Evolutionary conservation across 2,797 vertebrate genomes (phyloP).

Genomic region (Apogon hyalosoma): DNA sequence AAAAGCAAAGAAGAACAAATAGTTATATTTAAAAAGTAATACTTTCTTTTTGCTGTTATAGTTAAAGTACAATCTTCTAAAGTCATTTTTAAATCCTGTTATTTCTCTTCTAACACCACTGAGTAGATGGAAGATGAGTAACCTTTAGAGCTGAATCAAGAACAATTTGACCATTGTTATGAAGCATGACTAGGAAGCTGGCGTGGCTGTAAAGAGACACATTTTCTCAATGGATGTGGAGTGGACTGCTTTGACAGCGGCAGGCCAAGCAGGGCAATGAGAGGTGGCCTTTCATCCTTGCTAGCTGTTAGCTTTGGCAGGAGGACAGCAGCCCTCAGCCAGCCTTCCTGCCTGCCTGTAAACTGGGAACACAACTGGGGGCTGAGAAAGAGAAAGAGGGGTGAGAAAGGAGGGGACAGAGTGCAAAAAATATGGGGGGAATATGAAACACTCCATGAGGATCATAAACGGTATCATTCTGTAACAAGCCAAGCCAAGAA

Average conservation of each 20-base stretch:
- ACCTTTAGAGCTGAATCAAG: conserved; percentile 10
- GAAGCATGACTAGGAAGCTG: conserved; percentile 20
- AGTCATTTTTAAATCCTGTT: too few species aligned
- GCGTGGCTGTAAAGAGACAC: conserved; percentile 25
- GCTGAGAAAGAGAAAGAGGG: conserved; percentile 18
- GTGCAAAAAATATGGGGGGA: conserved; percentile 15
- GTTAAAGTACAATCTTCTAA: too few species aligned
- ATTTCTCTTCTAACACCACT: conserved; percentile 7
- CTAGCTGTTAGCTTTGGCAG: conserved; percentile 78
- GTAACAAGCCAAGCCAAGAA: conserved; percentile 17
- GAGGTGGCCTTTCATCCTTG: conserved; percentile 72
- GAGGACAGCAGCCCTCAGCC: conserved; percentile 45
- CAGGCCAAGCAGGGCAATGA: conserved; percentile 60
- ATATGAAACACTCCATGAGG: conserved; percentile 31
- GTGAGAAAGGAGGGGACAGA: conserved; percentile 17
- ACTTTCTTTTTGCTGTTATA: too few species aligned
- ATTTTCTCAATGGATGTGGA: conserved; percentile 66
- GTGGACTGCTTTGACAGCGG: conserved; percentile 55
- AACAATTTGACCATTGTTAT: conserved; percentile 25
- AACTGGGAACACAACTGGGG: conserved; percentile 44
- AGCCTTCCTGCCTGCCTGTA: conserved; percentile 57
- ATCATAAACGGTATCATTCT: conserved; percentile 53
- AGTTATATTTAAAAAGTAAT: too few species aligned
- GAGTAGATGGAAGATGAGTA: background rate
- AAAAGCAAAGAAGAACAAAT: too few species aligned